A percentile compares a stretch with the other conserved stretches of the same genome.
phyloP scores from a whole-genome alignment of 2,113 vertebrate genomes.

The Zapornia atra region DNA sequence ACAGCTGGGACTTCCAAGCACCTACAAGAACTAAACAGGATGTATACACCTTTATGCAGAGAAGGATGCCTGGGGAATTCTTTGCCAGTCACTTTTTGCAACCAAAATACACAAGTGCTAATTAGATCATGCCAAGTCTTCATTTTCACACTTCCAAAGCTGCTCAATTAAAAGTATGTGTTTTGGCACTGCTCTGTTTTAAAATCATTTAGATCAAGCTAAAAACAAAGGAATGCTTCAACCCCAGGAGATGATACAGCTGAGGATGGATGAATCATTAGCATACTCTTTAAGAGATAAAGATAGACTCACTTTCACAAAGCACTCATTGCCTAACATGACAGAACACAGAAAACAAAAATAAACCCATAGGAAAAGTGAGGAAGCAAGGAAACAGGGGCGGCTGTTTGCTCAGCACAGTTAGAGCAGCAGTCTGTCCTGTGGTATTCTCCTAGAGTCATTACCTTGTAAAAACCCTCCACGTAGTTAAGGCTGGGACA shows the following conservation, averaged over 20 bases:
- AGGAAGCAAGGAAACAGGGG: neutral
- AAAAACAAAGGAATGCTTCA: slow-evolving; percentile 44
- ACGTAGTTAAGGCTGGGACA: neutral
- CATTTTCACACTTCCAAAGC: slow-evolving; percentile 56
- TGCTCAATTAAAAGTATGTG: slow-evolving; percentile 48
- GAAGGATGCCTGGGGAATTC: slow-evolving; percentile 5
- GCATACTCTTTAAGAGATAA: neutral
- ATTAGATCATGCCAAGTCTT: slow-evolving; percentile 31
- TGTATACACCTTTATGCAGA: neutral
- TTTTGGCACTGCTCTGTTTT: slow-evolving; percentile 39
- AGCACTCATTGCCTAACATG: neutral
- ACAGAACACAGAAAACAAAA: slow-evolving; percentile 32
- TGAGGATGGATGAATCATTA: slow-evolving; percentile 9
- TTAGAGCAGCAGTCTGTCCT: neutral
- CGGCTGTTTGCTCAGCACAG: neutral
- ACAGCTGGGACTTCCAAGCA: slow-evolving; percentile 27
- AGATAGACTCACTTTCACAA: slow-evolving; percentile 12
- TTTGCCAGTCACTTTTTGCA: neutral
- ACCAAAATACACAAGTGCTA: slow-evolving; percentile 61
- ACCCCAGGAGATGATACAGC: neutral
- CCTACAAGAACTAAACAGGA: slow-evolving; percentile 14
- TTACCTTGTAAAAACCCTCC: neutral
- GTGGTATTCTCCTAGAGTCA: neutral
- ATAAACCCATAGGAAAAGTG: neutral
- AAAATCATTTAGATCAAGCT: slow-evolving; percentile 41